phyloP scores from a whole-genome alignment of 2,888 invertebrate species.

The Heteromyza rotundicornis region DNA sequence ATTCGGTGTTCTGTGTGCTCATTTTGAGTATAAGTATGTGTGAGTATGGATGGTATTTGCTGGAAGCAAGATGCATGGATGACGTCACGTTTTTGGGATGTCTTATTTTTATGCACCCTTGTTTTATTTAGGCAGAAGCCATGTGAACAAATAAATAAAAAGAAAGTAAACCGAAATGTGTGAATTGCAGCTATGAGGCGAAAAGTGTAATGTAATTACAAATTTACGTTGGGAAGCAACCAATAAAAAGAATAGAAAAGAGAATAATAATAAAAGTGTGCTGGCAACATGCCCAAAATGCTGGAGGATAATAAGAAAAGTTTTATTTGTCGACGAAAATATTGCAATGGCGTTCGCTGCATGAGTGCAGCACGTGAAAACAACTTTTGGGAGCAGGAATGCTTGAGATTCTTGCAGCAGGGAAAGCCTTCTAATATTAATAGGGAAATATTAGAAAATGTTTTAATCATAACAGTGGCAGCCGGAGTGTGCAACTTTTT shows the following conservation, averaged over 20 bases:
- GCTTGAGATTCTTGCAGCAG: too few species aligned
- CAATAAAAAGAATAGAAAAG: background rate
- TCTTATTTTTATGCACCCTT: conserved; percentile 41
- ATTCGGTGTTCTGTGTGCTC: conserved; percentile 12
- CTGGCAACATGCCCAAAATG: conserved; percentile 12
- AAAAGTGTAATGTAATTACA: conserved; percentile 16
- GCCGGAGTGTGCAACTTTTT: too few species aligned
- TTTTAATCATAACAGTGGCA: too few species aligned
- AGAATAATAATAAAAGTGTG: conserved; percentile 6
- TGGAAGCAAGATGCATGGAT: background rate
- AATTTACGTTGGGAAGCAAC: background rate
- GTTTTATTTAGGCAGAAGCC: conserved; percentile 16
- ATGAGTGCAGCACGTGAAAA: conserved; percentile 12
- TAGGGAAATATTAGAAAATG: too few species aligned
- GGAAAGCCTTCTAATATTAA: too few species aligned
- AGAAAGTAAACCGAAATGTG: conserved; percentile 14
- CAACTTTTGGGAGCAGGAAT: too few species aligned
- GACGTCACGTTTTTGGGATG: conserved; percentile 9
- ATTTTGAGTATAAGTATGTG: conserved; percentile 18
- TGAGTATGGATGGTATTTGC: conserved; percentile 28
- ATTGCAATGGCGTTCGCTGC: background rate
- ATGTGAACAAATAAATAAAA: background rate
- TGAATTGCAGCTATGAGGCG: conserved; percentile 12
- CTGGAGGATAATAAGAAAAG: conserved; percentile 7
- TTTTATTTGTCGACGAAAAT: background rate